A percentile compares a stretch with the other conserved stretches of the same genome.
Conservation (phyloP, 1,140 invertebrate genomes). For the Lepidotrigona ventralis region DNA sequence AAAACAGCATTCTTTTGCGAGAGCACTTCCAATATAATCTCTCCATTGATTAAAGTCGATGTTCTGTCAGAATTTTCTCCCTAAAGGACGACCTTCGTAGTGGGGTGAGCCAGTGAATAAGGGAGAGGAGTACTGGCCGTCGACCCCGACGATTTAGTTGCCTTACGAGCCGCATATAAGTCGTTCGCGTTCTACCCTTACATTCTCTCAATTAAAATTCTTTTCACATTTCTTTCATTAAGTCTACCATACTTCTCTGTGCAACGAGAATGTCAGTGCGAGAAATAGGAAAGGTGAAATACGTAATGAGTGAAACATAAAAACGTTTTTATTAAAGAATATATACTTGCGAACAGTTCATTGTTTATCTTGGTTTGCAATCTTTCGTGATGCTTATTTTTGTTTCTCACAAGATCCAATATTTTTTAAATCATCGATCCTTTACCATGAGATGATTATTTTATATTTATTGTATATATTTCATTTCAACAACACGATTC, state of each 20-base stretch:
- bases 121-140: constrained; percentile 50
- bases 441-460: neutral
- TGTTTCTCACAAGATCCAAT: neutral
- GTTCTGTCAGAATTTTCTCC: constrained; percentile 60
- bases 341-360: neutral
- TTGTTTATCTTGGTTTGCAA: neutral
- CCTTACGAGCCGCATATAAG: constrained; percentile 50
- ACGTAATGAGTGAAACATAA: neutral
- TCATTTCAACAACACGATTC: neutral
- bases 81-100: constrained; percentile 37
- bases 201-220: neutral
- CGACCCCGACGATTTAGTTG: constrained; percentile 58
- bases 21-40: constrained; percentile 30
- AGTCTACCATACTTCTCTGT: neutral
- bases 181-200: constrained; percentile 40
- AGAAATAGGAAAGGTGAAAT: neutral
- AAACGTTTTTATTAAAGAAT: neutral
- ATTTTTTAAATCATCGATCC: neutral
- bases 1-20: neutral
- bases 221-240: neutral
- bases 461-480: neutral
- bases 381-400: neutral
- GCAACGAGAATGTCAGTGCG: neutral
- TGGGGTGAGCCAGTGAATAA: constrained; percentile 41
- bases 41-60: constrained; percentile 63